A percentile compares a stretch with the other conserved stretches of the same genome.
Conservation (phyloP, 2,113 vertebrate species). For the Trichechus manatus region DNA sequence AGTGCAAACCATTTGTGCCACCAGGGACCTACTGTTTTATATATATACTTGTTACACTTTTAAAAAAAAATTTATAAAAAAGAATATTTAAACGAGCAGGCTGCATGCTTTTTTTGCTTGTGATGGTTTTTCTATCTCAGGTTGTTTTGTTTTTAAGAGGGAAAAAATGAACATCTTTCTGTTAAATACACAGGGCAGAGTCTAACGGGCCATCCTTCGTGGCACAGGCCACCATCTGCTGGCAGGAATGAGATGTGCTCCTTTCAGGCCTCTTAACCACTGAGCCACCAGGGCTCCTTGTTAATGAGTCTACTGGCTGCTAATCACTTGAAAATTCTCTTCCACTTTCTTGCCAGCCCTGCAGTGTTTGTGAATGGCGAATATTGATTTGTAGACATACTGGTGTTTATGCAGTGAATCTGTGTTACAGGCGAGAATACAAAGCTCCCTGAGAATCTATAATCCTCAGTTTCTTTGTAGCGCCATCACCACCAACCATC, state of each 20-base stretch:
- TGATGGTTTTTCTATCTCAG: background rate
- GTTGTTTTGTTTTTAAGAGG: background rate
- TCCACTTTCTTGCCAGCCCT: background rate
- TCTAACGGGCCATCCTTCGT: background rate
- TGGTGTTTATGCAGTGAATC: rapidly evolving
- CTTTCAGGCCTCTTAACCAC: no score
- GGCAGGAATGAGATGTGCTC: background rate
- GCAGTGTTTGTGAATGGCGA: background rate
- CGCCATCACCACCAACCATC: background rate
- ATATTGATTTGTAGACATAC: background rate
- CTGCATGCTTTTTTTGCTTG: background rate
- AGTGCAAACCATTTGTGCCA: background rate
- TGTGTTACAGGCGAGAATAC: rapidly evolving
- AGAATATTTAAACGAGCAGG: background rate
- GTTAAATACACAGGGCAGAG: background rate
- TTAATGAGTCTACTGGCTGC: background rate
- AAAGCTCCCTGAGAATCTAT: background rate
- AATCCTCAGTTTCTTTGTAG: rapidly evolving
- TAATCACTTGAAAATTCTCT: background rate
- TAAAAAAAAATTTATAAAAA: background rate
- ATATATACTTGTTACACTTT: no score
- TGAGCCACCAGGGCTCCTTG: background rate
- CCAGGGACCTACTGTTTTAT: background rate
- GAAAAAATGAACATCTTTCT: no score
- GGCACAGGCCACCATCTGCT: background rate